Evolutionary conservation across 2,113 vertebrate genomes (phyloP).

Genomic region (Barbus barbus): DNA sequence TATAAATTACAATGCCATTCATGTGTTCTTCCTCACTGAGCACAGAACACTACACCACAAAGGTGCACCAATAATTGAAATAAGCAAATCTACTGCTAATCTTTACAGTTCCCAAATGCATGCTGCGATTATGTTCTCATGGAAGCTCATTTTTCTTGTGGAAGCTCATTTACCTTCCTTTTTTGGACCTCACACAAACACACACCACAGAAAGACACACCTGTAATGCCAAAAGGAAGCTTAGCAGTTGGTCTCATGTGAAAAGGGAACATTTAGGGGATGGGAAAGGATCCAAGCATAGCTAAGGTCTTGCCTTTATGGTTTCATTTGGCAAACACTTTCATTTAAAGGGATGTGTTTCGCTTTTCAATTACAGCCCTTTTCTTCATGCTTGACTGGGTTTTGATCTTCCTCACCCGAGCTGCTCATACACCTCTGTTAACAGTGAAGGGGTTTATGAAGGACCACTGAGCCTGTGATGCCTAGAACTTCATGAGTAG

Average conservation of each 20-base stretch:
- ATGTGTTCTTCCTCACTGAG: no score
- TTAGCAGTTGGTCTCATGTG: slow-evolving; percentile 19
- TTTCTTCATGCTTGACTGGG: slow-evolving; percentile 30
- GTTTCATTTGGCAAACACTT: slow-evolving; percentile 47
- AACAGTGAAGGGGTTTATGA: background rate
- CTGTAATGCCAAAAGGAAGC: slow-evolving; percentile 16
- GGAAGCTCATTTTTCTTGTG: background rate
- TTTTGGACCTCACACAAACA: background rate
- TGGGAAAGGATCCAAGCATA: slow-evolving; percentile 45
- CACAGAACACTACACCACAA: background rate
- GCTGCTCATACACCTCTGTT: background rate
- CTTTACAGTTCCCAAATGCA: background rate
- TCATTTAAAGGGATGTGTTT: slow-evolving; percentile 40
- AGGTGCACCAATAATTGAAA: background rate
- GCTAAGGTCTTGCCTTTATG: slow-evolving; percentile 33
- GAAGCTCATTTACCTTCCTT: background rate
- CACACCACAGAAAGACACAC: slow-evolving; percentile 13
- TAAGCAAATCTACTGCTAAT: background rate
- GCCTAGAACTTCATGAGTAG: background rate
- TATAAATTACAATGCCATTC: background rate
- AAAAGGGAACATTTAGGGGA: slow-evolving; percentile 29
- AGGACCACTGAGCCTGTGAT: slow-evolving; percentile 1
- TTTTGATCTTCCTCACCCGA: slow-evolving; percentile 25
- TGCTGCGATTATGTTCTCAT: background rate
- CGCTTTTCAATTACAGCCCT: slow-evolving; percentile 43